These are phyloP conservation scores for Lagorchestes hirsutus DNA, from an alignment of 2,797 vertebrate species.

Conservation along the genomic window DNA sequence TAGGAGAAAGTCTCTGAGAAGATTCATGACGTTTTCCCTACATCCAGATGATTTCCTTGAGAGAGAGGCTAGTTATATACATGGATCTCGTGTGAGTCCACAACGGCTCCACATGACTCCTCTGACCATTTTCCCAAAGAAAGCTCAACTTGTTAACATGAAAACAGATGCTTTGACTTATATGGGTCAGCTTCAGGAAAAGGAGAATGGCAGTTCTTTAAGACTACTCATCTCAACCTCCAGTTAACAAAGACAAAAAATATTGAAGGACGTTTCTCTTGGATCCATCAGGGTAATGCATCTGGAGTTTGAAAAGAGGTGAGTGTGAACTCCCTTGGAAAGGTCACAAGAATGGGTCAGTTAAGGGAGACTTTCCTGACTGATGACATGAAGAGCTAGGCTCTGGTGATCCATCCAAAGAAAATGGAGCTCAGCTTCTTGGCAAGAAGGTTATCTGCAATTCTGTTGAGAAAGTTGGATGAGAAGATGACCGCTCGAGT, in stretches of 20 bases:
- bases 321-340: constrained; percentile 47
- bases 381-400: not conserved
- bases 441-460: not conserved
- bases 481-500: not conserved
- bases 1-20: not conserved
- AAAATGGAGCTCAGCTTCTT: not conserved
- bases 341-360: constrained; percentile 23
- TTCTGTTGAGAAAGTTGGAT: not conserved
- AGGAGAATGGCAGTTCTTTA: constrained; percentile 40
- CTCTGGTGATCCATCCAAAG: constrained; percentile 9
- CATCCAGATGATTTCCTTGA: not conserved
- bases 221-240: constrained; percentile 58
- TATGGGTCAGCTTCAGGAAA: constrained; percentile 35
- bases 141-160: constrained; percentile 60
- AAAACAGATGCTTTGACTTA: constrained; percentile 7
- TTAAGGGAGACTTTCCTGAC: constrained; percentile 44
- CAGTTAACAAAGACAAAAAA: constrained; percentile 54
- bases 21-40: not conserved
- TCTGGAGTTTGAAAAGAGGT: constrained; percentile 15
- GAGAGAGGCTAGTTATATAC: not conserved
- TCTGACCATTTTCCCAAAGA: constrained; percentile 56
- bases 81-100: constrained; percentile 9
- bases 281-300: not conserved
- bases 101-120: not conserved
- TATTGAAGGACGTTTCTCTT: constrained; percentile 34